Evolutionary conservation across 1,140 invertebrate species (phyloP), one percentile per base, ranked within the genome.

Genomic region (Drosophila triauraria): DNA sequence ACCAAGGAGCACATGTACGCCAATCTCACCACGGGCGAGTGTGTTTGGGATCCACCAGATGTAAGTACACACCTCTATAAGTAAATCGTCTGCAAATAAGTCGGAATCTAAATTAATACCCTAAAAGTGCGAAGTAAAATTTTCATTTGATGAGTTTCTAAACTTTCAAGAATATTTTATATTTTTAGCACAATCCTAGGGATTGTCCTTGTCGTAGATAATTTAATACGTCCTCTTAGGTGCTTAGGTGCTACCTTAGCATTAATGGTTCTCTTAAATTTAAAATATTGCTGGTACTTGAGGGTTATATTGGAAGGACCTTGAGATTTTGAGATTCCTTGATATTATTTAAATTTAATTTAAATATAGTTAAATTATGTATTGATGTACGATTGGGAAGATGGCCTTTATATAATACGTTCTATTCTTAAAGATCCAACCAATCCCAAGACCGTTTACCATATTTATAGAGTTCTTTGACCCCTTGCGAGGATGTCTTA

Each of bases 1-100:
- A 98, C 98, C 80, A 97, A 98, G 94, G 98, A 99, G 94, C 97
- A 98, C 93, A 99, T 99, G 98, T 99, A 99, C 95, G 98, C 98
- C 93, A 99, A 99, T 95, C 95, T 99, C 74, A 97, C 97, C 70
- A 99, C 98, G 60, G 98, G 98, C 76, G 98, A 99, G 94, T 99
- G 98, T 94, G 97, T 99, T 74, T 99, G 98, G 98, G 98, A 99
- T 94, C 97, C 97, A 91, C 98, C 98, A 79, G 95, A 96, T 94
- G 94, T 95, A 93, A 93, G 85, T 91, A 70, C 23, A 15, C 4
- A 30, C 30, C 35, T 20, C 38, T 48, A 15, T 40, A 69, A 17
- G 27, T 69, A 64, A 51, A 43, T 75, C 13, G 4, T 56, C 6
- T 17, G 8, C 20, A 48, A 60, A 48, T 35, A n/a, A 27, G 47